phyloP scores from a whole-genome alignment of 2,888 invertebrate species.

The Eucera pruinosa region DNA sequence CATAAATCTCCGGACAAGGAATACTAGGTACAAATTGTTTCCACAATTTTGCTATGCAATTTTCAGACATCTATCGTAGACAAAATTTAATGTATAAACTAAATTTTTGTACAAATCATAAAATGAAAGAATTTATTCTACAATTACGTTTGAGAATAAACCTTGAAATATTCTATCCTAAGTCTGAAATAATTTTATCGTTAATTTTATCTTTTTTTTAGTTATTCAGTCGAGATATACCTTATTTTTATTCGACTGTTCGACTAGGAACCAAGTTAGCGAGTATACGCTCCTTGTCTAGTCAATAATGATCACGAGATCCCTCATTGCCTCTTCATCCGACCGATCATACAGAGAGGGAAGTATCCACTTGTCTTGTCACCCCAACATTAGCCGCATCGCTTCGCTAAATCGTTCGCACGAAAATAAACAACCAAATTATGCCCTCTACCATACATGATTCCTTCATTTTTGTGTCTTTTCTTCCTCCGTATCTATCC shows the following conservation, averaged over 20 bases:
- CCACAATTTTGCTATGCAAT: not conserved
- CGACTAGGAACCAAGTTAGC: constrained; percentile 53
- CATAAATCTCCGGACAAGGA: constrained; percentile 3
- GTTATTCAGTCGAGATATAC: not conserved
- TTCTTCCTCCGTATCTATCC: not conserved
- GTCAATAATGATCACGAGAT: constrained; percentile 75
- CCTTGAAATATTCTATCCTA: not conserved
- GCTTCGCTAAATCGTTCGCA: constrained; percentile 71
- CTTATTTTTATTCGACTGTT: constrained; percentile 2
- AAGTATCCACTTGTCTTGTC: constrained; percentile 80
- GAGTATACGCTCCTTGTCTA: constrained; percentile 67
- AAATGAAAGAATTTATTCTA: no score
- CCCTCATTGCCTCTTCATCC: constrained; percentile 74
- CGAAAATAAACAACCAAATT: constrained; percentile 73
- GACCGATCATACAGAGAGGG: constrained; percentile 76
- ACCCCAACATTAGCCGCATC: constrained; percentile 73
- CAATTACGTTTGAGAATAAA: no score
- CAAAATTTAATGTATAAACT: not conserved
- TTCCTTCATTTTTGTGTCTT: not conserved
- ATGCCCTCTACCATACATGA: constrained; percentile 19
- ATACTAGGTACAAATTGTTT: not conserved
- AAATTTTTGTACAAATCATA: not conserved
- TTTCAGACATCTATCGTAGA: not conserved
- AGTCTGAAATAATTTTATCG: not conserved
- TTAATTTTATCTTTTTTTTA: constrained; percentile 4